A percentile compares a stretch with the other conserved stretches of the same genome.
These are phyloP conservation scores for Psophia crepitans DNA, from an alignment of 2,113 vertebrate genomes.

Conservation along the genomic window DNA sequence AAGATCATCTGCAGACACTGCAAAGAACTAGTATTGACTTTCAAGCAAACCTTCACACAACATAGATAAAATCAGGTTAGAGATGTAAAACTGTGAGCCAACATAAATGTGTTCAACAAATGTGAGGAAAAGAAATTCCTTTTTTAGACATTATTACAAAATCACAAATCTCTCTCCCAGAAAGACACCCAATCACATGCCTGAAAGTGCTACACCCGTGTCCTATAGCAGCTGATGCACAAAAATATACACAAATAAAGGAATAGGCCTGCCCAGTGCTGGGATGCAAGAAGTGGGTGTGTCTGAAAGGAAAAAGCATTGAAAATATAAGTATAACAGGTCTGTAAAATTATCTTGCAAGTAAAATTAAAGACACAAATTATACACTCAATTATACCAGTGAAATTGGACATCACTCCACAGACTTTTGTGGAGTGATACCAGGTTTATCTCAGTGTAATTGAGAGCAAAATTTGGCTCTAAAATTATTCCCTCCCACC, in stretches of 20 bases:
- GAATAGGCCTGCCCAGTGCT: slow-evolving; percentile 49
- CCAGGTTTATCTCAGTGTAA: not conserved
- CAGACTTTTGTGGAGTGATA: not conserved
- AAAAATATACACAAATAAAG: slow-evolving; percentile 58
- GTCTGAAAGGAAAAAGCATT: slow-evolving; percentile 62
- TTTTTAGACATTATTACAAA: not conserved
- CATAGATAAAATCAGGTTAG: not conserved
- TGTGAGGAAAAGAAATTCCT: not conserved
- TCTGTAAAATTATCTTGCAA: slow-evolving; percentile 18
- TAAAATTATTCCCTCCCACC: not conserved
- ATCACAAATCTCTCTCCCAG: not conserved
- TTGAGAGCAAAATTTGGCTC: slow-evolving; percentile 1
- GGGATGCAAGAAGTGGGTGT: slow-evolving; percentile 37
- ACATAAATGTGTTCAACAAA: not conserved
- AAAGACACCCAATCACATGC: slow-evolving; percentile 39
- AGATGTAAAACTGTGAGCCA: not conserved
- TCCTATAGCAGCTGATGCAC: slow-evolving; percentile 47
- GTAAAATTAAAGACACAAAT: slow-evolving; percentile 29
- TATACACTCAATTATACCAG: not conserved
- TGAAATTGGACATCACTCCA: not conserved
- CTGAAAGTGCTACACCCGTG: slow-evolving; percentile 44
- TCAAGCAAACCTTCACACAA: not conserved
- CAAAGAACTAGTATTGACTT: not conserved
- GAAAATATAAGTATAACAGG: slow-evolving; percentile 39
- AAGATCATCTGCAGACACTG: not conserved